These are phyloP conservation scores for Peribatodes rhomboidaria DNA, from an alignment of 2,888 invertebrate genomes.

Conservation along the genomic window DNA sequence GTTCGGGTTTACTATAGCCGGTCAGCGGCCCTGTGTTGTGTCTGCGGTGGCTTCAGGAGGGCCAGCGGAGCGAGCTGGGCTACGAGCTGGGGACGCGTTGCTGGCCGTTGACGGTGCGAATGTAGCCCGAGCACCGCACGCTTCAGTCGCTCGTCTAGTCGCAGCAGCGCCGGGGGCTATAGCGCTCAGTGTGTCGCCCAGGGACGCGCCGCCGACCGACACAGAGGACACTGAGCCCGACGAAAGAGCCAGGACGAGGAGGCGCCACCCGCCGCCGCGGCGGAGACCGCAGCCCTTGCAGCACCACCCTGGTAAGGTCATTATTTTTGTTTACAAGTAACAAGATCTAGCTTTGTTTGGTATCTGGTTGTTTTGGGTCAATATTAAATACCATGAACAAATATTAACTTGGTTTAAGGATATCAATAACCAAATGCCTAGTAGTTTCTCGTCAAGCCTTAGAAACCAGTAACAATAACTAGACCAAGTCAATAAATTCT, in stretches of 20 bases:
- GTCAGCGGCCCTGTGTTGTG: constrained; percentile 97
- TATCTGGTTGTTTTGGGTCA: not conserved
- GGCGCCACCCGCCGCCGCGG: constrained; percentile 77
- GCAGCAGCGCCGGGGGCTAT: constrained; percentile 94
- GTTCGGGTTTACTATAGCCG: constrained; percentile 99
- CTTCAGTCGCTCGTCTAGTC: constrained; percentile 96
- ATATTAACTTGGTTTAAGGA: too few relatives aligned
- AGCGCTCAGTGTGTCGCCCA: constrained; percentile 92
- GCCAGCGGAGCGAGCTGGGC: constrained; percentile 96
- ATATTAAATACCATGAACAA: not conserved
- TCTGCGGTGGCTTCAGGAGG: constrained; percentile 95
- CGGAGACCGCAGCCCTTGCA: constrained; percentile 73
- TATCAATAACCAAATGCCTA: too few relatives aligned
- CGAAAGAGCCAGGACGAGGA: constrained; percentile 73
- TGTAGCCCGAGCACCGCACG: constrained; percentile 96
- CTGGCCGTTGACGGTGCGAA: constrained; percentile 96
- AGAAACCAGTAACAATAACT: too few relatives aligned
- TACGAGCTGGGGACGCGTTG: constrained; percentile 96
- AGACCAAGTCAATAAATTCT: too few relatives aligned
- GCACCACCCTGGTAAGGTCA: constrained; percentile 73
- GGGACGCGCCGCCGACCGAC: constrained; percentile 79
- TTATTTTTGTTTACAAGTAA: not conserved
- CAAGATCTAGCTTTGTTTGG: not conserved
- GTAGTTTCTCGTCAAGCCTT: too few relatives aligned
- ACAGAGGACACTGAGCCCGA: constrained; percentile 83